These are phyloP conservation scores for Rhynchotus rufescens DNA, from an alignment of 2,797 vertebrate species.

Conservation along the genomic window DNA sequence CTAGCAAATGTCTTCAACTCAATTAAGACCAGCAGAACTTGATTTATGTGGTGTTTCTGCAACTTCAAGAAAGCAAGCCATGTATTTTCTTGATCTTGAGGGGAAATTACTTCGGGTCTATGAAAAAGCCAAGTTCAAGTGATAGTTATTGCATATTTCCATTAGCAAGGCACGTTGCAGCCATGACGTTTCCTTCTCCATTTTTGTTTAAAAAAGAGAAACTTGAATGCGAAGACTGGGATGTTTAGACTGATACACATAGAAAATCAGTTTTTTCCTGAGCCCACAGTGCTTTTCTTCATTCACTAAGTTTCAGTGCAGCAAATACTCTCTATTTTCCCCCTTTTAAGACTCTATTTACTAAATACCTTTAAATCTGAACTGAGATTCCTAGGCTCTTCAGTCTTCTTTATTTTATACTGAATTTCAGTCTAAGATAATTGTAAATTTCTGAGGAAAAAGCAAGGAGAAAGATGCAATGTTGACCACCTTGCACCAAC, in stretches of 20 bases:
- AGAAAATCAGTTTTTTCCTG: neutral
- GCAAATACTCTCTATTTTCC: neutral
- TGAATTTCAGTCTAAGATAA: neutral
- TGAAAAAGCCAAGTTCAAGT: neutral
- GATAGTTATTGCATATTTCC: neutral
- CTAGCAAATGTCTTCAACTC: neutral
- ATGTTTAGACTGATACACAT: neutral
- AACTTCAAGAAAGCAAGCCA: neutral
- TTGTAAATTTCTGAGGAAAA: neutral
- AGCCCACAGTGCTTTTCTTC: neutral
- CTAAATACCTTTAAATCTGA: neutral
- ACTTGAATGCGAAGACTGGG: neutral
- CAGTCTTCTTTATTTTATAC: neutral
- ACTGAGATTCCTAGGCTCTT: neutral
- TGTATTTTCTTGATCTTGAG: slow-evolving; percentile 1
- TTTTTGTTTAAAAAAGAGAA: neutral
- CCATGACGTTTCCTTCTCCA: neutral
- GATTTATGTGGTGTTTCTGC: neutral
- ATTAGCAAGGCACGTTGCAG: neutral
- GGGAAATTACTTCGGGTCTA: neutral
- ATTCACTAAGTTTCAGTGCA: neutral
- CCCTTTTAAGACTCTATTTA: neutral
- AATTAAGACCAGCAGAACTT: neutral
- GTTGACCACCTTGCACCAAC: neutral
- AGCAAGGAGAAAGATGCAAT: neutral